Evolutionary conservation across 2,113 vertebrate genomes (phyloP).

Genomic region (Pterophyllum scalare): DNA sequence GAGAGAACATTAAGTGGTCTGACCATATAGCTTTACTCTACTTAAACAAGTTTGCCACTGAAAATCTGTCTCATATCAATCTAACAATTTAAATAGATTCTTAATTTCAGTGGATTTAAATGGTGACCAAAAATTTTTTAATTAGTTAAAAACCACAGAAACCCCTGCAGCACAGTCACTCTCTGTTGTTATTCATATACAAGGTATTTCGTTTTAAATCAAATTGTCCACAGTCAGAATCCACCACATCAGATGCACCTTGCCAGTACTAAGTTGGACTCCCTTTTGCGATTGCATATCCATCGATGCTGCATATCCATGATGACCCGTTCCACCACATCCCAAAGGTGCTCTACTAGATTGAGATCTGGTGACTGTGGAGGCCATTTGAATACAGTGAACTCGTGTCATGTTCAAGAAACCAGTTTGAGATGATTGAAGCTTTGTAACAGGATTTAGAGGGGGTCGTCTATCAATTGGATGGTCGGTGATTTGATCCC

Average conservation of each 20-base stretch:
- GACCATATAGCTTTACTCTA: background rate
- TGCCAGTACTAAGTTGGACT: background rate
- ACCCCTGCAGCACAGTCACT: background rate
- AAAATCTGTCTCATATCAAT: background rate
- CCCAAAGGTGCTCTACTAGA: background rate
- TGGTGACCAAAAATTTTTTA: background rate
- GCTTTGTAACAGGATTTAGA: background rate
- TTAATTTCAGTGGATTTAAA: background rate
- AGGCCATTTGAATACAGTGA: too few relatives aligned
- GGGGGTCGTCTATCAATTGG: background rate
- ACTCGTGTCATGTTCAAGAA: background rate
- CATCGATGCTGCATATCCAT: background rate
- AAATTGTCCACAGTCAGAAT: background rate
- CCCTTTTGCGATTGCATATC: background rate
- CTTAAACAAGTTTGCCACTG: background rate
- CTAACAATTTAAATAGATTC: background rate
- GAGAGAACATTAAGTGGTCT: background rate
- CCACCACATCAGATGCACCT: background rate
- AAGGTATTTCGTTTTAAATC: background rate
- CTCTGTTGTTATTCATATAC: background rate
- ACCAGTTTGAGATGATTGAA: background rate
- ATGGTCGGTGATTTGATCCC: background rate
- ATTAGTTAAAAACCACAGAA: background rate
- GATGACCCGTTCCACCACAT: background rate
- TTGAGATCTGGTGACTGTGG: too few relatives aligned